Base-by-base conservation (phyloP, 2,113 vertebrate species). In the Noctilio leporinus region DNA sequence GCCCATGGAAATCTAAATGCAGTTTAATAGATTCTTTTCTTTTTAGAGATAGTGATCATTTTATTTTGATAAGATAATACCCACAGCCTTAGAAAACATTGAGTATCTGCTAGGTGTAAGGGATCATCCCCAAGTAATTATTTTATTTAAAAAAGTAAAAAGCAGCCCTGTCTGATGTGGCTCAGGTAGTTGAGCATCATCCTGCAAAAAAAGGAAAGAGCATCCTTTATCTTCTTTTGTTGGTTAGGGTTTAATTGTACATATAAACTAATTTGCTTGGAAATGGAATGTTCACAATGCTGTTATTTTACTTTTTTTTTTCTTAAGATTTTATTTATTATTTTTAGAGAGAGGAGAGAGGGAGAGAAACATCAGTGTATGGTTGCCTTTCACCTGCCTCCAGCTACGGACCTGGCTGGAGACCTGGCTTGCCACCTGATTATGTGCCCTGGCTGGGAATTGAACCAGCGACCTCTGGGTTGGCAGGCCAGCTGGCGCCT, bases 11-110 rank as follows among this genome's bases (percentile, higher is more conserved):
- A 83, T 72, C 12, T 87, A 70, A 64, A 7, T 78, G 30, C 6
- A 65, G 15, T 72, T 89, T 70, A 76, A 22, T 90, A 10, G 30
- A 2, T 77, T 40, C 19, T 53, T 83, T 88, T 86, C 10, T 43
- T 67, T 92, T 86, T 92, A 51, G 64, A 94, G 83, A 95, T 22
- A 89, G 0, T 77, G 53, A 62, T 30, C 65, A 30, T 10, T 78
- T 92, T 67, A 80, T 94, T 96, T 83, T 28, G 53, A 49, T 89
- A n/a, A 86, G 51, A 81, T 67, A 91, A 43, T 84, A 20, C 38
- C 15, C 69, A 15, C 19, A 94, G 26, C 57, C 26, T 94, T 94
- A 73, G 67, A 43, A 95, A 91, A 81, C 19, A 43, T 33, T 86
- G 57, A 64, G 33, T 57, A 70, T 15, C 9, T 43, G 7, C 24